Evolutionary conservation across 2,113 vertebrate genomes (phyloP).

Genomic region (Nycticorax nycticorax): DNA sequence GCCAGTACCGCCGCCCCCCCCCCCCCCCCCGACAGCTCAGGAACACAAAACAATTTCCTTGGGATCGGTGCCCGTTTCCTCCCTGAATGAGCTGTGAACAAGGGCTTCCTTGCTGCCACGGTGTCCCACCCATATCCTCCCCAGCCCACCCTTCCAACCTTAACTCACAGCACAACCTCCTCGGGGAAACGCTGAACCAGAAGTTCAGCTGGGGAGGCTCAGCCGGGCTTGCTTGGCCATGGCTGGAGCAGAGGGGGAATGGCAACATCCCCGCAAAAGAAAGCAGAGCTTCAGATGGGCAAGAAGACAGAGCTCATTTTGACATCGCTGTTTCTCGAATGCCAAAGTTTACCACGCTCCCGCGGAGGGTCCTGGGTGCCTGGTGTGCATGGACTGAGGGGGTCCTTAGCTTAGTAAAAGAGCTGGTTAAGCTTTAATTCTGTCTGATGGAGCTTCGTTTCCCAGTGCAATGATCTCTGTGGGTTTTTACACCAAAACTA

Average conservation of each 20-base stretch:
- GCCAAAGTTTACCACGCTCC: background rate
- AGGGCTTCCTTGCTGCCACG: conserved; percentile 62
- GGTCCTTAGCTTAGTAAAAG: background rate
- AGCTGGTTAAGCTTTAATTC: background rate
- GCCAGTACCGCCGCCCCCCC: background rate
- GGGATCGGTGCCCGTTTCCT: conserved; percentile 72
- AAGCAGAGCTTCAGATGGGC: background rate
- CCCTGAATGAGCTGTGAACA: conserved; percentile 40
- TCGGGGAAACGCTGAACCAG: background rate
- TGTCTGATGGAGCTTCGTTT: background rate
- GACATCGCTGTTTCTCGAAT: background rate
- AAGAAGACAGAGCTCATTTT: background rate
- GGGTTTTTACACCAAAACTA: background rate
- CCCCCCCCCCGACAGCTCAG: conserved; percentile 58
- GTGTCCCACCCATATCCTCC: conserved; percentile 68
- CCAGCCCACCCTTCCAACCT: conserved; percentile 60
- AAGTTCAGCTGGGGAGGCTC: background rate
- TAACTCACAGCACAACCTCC: background rate
- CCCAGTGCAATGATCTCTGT: background rate
- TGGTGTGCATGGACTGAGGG: background rate
- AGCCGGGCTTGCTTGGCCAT: background rate
- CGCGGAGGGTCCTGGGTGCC: background rate
- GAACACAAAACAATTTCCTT: conserved; percentile 73
- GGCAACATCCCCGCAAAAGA: background rate
- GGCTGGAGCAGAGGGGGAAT: background rate